Base-by-base conservation (phyloP, 2,797 vertebrate genomes). In the Australoheros facetus region DNA sequence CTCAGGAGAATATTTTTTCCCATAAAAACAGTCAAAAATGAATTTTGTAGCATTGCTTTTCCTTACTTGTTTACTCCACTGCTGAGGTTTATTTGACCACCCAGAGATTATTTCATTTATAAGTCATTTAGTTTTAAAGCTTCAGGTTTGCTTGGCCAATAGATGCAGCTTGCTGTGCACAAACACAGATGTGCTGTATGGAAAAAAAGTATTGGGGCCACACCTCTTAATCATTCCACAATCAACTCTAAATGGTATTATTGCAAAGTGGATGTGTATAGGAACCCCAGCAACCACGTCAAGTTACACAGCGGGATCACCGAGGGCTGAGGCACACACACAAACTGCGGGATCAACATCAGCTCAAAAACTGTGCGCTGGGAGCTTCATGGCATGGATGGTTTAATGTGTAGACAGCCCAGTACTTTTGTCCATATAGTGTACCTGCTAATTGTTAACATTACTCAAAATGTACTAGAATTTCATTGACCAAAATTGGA, bases 401-500 rank as follows among this genome's bases (percentile, higher is more conserved):
- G 23, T 28, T 0, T 28, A 7, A 26, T 64, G 8, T 45, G 14
- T 1, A 17, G 42, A 21, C 42, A 4, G 45, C 21, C 14, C 60
- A 64, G 23, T 66, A 66, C 62, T 28, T 48, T 4, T 48, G 23
- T 23, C 62, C 5, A 1, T 66, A 66, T 48, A 48, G 2, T 1
- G 62, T 48, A 19, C 26, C 23, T 66, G 23, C 62, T 1, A 66
- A 10, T 28, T 48, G 5, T 17, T 66, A 48, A 28, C 5, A 28
- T 66, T 34, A 45, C 8, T 45, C 60, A 45, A 45, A 66, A 66
- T 19, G 17, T 48, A 7, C 9, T 0, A 28, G 62, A 48, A 48
- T 66, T 0, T 48, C 45, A 48, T 17, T 17, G 39, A 28, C 0
- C 39, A 64, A 0, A 45, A 45, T 14, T 45, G 39, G 8, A 12